Base-by-base conservation (phyloP, 1,140 invertebrate species). In the Drosophila mayri region DNA sequence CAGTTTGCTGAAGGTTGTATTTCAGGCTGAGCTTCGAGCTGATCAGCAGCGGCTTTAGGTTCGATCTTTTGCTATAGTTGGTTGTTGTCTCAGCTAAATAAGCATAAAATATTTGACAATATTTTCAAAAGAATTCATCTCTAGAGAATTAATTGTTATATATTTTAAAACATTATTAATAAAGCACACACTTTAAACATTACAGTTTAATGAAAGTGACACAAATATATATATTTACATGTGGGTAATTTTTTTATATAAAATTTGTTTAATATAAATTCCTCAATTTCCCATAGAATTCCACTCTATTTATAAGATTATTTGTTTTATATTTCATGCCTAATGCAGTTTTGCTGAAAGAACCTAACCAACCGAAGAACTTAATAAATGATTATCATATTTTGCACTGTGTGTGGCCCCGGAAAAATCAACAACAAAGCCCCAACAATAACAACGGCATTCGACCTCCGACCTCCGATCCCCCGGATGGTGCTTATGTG, bases 321-420 rank as follows among this genome's bases (percentile, higher is more conserved):
- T 54, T 54, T 54, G 20, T 16, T 54, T 38, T 22, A 12, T 16
- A 37, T 22, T 38, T 22, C 30, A 3, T 18, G n/a, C 3, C 14
- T 25, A 59, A 35, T 59, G 52, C 43, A 60, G 11, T 43, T 22
- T 37, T 11, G 30, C 38, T 46, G 32, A 67, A 67, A 54, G 37
- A 47, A 50, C 37, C 70, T 30, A 30, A 1, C 14, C 44, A 41
- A 10, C 54, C 28, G n/a, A 72, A 25, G 37, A 72, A 76, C 76
- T 60, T 84, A 76, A 76, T 85, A 80, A 83, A 85, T 76, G 76
- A 72, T 80, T 63, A 84, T 76, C 61, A 76, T 60, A 66, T 71
- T 79, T 62, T 84, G 60, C 70, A 83, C 83, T 84, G 52, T 84
- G 44, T 65, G 25, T 25, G 40, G 37, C 47, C 38, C 28, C 30